phyloP scores from a whole-genome alignment of 1,140 invertebrate species.

The Vollenhovia emeryi region DNA sequence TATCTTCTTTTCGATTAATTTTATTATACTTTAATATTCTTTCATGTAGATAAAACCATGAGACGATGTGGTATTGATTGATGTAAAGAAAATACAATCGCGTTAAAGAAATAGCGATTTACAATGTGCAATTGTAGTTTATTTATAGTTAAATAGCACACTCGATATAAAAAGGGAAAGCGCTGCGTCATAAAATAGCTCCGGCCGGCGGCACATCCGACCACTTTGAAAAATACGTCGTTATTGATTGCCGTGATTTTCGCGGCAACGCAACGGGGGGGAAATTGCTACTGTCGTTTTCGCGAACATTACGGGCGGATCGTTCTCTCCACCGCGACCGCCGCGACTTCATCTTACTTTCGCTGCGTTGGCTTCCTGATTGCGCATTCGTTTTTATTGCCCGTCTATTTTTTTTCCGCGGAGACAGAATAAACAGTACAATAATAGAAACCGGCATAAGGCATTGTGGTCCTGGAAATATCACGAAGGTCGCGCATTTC shows the following conservation, averaged over 20 bases:
- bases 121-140: background rate
- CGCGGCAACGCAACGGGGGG: conserved; percentile 7
- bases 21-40: background rate
- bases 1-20: background rate
- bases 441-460: background rate
- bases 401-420: background rate
- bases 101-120: background rate
- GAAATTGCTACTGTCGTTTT: conserved; percentile 59
- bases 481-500: background rate
- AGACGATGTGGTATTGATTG: background rate
- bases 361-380: conserved; percentile 25
- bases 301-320: conserved; percentile 47
- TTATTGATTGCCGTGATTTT: conserved; percentile 59
- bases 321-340: background rate
- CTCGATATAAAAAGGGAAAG: background rate
- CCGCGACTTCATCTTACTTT: conserved; percentile 38
- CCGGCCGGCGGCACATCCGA: background rate
- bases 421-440: background rate
- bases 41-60: background rate
- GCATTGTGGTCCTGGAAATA: background rate
- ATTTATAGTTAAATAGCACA: background rate
- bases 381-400: conserved; percentile 31
- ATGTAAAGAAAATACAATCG: background rate
- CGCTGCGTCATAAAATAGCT: conserved; percentile 2
- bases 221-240: conserved; percentile 43